Percentiles rank a stretch among this genome's conserved stretches.
These are phyloP conservation scores for Eulemur macaco DNA, from an alignment of 2,113 vertebrate species.

Conservation along the genomic window DNA sequence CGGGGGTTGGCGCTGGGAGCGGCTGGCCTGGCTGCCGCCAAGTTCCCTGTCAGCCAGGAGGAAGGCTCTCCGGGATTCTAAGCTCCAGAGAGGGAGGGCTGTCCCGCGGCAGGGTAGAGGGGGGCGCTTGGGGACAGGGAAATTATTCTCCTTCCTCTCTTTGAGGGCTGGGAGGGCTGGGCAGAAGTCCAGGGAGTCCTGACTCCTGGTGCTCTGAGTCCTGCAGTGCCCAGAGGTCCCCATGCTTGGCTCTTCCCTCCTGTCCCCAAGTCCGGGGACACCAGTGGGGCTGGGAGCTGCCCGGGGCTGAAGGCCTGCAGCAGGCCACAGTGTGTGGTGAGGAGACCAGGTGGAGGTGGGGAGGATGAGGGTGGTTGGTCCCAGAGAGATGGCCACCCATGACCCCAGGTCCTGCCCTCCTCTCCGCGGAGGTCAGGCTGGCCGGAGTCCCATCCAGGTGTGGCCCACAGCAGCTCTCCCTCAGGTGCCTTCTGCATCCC, in stretches of 20 bases:
- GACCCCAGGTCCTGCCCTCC: no score
- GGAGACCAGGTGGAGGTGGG: fast-evolving
- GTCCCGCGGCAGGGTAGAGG: background rate
- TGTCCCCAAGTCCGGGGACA: background rate
- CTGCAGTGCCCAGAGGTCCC: no score
- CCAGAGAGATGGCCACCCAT: background rate
- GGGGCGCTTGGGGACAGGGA: background rate
- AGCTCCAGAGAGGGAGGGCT: background rate
- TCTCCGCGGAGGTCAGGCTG: fast-evolving
- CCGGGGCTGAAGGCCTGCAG: background rate
- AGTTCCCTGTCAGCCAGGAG: background rate
- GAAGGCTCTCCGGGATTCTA: background rate
- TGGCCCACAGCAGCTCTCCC: background rate
- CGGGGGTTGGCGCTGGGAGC: background rate
- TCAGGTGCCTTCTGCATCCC: conserved; percentile 90
- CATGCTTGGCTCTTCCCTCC: background rate
- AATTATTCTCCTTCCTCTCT: background rate
- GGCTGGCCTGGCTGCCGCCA: background rate
- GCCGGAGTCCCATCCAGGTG: no score
- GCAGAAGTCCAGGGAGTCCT: background rate
- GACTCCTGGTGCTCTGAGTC: background rate
- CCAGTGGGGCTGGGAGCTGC: background rate
- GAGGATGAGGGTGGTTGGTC: background rate
- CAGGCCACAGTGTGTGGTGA: background rate
- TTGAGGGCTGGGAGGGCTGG: background rate